Percentiles rank a stretch among this genome's conserved stretches.
Evolutionary conservation across 2,888 invertebrate genomes (phyloP).

Genomic region (Sylvicola cinctus): DNA sequence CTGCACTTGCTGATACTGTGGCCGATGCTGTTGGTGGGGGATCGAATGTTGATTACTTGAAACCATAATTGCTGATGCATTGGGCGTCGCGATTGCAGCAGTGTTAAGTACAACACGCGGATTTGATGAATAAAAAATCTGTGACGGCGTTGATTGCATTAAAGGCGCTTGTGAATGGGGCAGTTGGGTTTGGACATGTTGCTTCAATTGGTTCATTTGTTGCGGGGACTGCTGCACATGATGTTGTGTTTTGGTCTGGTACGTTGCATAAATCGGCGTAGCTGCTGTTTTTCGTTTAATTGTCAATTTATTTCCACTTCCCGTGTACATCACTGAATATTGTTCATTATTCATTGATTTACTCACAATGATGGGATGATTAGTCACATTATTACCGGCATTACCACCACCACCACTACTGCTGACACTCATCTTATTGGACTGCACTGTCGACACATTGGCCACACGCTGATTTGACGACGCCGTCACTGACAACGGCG

Average conservation of each 20-base stretch:
- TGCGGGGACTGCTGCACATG: no score
- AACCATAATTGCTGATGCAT: neutral
- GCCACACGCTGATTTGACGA: constrained; percentile 11
- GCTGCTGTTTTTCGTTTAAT: constrained; percentile 47
- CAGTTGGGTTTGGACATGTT: neutral
- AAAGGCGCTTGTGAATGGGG: neutral
- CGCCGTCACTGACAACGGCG: constrained; percentile 31
- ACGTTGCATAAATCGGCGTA: neutral
- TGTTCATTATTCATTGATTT: constrained; percentile 40
- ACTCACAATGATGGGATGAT: no score
- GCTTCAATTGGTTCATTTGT: no score
- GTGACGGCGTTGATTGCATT: neutral
- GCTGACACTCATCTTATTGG: neutral
- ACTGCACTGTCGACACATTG: neutral
- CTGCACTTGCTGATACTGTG: neutral
- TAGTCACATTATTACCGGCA: no score
- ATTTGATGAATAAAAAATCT: neutral
- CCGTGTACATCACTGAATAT: constrained; percentile 54
- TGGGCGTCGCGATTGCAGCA: constrained; percentile 1
- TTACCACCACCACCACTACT: constrained; percentile 19
- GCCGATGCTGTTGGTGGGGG: neutral
- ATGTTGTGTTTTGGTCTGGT: no score
- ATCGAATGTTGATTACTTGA: neutral
- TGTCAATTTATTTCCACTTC: constrained; percentile 63
- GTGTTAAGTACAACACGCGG: neutral